A percentile compares a stretch with the other conserved stretches of the same genome.
phyloP scores from a whole-genome alignment of 1,140 invertebrate species.

The Drosophila pruinosa region DNA sequence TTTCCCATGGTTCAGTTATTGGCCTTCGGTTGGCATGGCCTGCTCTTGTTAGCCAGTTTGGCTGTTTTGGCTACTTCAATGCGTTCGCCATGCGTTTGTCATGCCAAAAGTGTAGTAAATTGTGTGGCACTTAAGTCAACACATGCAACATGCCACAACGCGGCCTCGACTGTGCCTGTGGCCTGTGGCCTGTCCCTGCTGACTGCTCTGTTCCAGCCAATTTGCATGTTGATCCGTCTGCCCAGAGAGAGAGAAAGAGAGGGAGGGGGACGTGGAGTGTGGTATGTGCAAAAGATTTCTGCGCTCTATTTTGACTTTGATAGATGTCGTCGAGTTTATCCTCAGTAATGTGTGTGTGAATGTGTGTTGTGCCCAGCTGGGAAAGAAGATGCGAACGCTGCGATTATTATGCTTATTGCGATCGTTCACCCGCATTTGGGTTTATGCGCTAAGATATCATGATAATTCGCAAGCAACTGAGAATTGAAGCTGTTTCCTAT shows the following conservation, averaged over 20 bases:
- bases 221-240: slow-evolving; percentile 29
- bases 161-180: slow-evolving; percentile 11
- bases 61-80: slow-evolving; percentile 44
- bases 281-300: slow-evolving; percentile 56
- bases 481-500: background rate
- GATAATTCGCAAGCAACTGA: background rate
- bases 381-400: slow-evolving; percentile 17
- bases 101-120: slow-evolving; percentile 81
- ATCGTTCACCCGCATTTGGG: slow-evolving; percentile 16
- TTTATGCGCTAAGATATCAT: background rate
- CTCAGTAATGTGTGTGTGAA: background rate
- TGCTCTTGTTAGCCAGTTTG: slow-evolving; percentile 27
- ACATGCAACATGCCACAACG: slow-evolving; percentile 56
- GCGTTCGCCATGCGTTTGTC: slow-evolving; percentile 79
- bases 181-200: slow-evolving; percentile 1
- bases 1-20: slow-evolving; percentile 37
- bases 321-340: slow-evolving; percentile 51
- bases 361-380: background rate
- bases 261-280: background rate
- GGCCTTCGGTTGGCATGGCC: slow-evolving; percentile 30
- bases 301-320: slow-evolving; percentile 77
- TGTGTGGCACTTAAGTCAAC: slow-evolving; percentile 81
- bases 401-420: slow-evolving; percentile 21
- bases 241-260: background rate
- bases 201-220: slow-evolving; percentile 28